These are phyloP conservation scores for Symphodus melops DNA, from an alignment of 2,113 vertebrate genomes.

Conservation along the genomic window DNA sequence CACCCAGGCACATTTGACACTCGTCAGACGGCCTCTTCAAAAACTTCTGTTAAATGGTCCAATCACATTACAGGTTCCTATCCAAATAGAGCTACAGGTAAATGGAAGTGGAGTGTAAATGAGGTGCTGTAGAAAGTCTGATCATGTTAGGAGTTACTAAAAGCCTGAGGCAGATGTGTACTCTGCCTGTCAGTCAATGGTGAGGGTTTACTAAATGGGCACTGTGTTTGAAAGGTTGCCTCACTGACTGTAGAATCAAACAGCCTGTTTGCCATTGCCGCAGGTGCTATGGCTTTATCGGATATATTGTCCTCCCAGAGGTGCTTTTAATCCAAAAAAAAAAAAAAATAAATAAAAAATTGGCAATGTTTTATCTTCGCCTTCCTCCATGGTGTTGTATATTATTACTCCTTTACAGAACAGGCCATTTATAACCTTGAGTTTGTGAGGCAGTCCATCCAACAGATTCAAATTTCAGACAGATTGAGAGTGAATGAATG, in stretches of 20 bases:
- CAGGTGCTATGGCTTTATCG: slow-evolving; percentile 60
- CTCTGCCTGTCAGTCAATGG: slow-evolving; percentile 56
- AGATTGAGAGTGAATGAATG: slow-evolving; percentile 39
- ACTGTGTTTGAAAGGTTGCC: slow-evolving; percentile 50
- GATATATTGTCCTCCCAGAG: slow-evolving; percentile 37
- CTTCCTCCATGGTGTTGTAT: slow-evolving; percentile 16
- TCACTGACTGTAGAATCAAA: slow-evolving; percentile 57
- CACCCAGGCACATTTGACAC: slow-evolving; percentile 66
- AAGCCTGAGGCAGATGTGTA: slow-evolving; percentile 50
- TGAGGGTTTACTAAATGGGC: slow-evolving; percentile 58
- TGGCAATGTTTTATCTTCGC: not conserved
- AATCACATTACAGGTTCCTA: slow-evolving; percentile 43
- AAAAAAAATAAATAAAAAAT: not conserved
- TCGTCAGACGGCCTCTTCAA: slow-evolving; percentile 71
- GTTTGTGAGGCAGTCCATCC: slow-evolving; percentile 16
- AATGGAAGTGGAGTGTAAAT: slow-evolving; percentile 49
- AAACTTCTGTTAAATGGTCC: slow-evolving; percentile 58
- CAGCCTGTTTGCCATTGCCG: slow-evolving; percentile 49
- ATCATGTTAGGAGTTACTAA: slow-evolving; percentile 66
- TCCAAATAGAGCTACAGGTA: slow-evolving; percentile 31
- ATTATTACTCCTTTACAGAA: slow-evolving; percentile 24
- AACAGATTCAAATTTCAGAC: slow-evolving; percentile 10
- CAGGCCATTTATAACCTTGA: slow-evolving; percentile 32
- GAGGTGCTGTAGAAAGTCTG: slow-evolving; percentile 58
- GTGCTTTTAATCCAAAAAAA: not conserved